Base-by-base conservation (phyloP, 1,140 invertebrate genomes). In the Procambarus clarkii region DNA sequence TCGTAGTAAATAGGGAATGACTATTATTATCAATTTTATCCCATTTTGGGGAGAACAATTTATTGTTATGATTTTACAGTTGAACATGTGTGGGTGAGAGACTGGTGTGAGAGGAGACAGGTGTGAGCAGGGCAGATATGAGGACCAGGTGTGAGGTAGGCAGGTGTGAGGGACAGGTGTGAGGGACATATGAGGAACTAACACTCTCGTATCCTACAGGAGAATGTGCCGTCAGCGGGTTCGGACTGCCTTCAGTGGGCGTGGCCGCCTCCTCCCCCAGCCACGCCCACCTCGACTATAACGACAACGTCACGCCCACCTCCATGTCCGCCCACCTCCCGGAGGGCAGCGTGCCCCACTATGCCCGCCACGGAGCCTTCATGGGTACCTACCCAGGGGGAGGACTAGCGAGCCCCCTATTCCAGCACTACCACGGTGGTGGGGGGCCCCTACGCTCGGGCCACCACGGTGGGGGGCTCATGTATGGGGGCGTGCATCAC, bases 381-480 rank as follows among this genome's bases (percentile, higher is more conserved):
- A 85, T 85, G 82, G 88, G 81, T 50, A 50, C 64, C n/a, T 92
- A 83, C 80, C 86, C 78, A n/a, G 85, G 85, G 1, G 80, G 81
- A 45, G 86, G 71, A 44, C 79, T 83, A 5, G 81, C 34, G 15
- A 74, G 86, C 2, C 69, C 81, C 21, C 71, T 92, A n/a, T 92
- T 88, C 74, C 91, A 92, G 81, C 91, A 92, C 86, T 88, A 88
- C 80, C 91, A 91, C 58, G 88, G 89, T 9, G 74, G 60, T 4
- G 86, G 87, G 18, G 90, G 86, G 11, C 87, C 88, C 48, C 81
- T 89, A 8, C 60, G 90, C 15, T 83, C 87, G 3, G 83, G 76
- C 48, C 88, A 91, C 84, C 77, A 81, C 46, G 64, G 84, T 48
- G 50, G 86, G 34, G 88, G 44, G 45, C 50, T 90, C 58, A 50